A percentile compares a stretch with the other conserved stretches of the same genome.
These are phyloP conservation scores for Macropus fuliginosus DNA, from an alignment of 2,797 vertebrate species.

Conservation along the genomic window DNA sequence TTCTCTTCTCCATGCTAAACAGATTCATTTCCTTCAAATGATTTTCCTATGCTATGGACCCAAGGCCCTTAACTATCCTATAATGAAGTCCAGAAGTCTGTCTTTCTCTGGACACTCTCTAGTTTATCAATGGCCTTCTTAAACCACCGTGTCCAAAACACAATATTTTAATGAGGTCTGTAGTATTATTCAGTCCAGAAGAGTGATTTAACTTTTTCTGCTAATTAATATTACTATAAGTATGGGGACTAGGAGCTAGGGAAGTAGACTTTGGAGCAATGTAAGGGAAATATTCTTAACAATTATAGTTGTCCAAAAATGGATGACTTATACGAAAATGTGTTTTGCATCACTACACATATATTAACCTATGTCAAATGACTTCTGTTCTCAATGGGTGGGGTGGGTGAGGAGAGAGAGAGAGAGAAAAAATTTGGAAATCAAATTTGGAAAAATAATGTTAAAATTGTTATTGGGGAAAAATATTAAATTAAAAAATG, in stretches of 20 bases:
- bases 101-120: background rate
- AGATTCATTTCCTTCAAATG: background rate
- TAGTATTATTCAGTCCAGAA: background rate
- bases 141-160: background rate
- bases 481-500: background rate
- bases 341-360: background rate
- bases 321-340: background rate
- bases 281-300: background rate
- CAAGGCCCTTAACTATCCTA: background rate
- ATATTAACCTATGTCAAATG: background rate
- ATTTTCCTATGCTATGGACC: background rate
- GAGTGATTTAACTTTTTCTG: background rate
- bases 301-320: background rate
- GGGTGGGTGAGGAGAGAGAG: rapidly evolving
- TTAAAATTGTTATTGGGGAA: background rate
- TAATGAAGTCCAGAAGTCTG: background rate
- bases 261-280: background rate
- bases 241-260: background rate
- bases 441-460: background rate
- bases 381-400: background rate
- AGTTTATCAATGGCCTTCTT: background rate
- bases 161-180: background rate
- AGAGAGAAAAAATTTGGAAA: background rate
- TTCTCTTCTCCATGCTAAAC: background rate
- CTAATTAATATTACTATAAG: background rate